phyloP scores from a whole-genome alignment of 2,888 invertebrate species.

The Drosophila antonietae region DNA sequence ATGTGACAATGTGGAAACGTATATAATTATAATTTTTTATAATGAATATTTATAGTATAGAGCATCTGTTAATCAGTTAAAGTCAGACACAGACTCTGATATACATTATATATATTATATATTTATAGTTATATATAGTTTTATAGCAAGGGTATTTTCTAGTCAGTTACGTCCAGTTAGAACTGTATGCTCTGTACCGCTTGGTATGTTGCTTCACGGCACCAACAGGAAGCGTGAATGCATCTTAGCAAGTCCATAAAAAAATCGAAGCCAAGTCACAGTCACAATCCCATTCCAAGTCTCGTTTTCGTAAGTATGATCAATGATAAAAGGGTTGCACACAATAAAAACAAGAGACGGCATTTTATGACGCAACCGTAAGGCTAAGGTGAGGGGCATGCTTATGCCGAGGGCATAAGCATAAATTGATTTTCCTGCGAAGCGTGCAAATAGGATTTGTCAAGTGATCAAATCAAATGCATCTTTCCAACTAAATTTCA shows the following conservation, averaged over 20 bases:
- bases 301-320: slow-evolving; percentile 62
- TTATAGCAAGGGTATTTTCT: background rate
- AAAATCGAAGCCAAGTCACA: slow-evolving; percentile 37
- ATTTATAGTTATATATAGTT: too few relatives aligned
- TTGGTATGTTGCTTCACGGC: slow-evolving; percentile 14
- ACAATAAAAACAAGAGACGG: slow-evolving; percentile 18
- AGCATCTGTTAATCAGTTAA: background rate
- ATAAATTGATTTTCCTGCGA: slow-evolving; percentile 71
- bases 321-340: slow-evolving; percentile 73
- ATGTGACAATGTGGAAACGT: background rate
- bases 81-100: background rate
- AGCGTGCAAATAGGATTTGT: slow-evolving; percentile 79
- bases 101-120: too few relatives aligned
- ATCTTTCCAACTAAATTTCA: slow-evolving; percentile 52
- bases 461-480: slow-evolving; percentile 54
- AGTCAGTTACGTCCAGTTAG: background rate
- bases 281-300: slow-evolving; percentile 12
- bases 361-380: slow-evolving; percentile 15
- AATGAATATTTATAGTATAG: background rate
- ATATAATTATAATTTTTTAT: too few relatives aligned
- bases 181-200: background rate
- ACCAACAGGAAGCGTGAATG: slow-evolving; percentile 48
- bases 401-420: background rate
- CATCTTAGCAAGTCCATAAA: slow-evolving; percentile 75
- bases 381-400: background rate